Evolutionary conservation across 2,888 invertebrate genomes (phyloP).

Genomic region (Osmoderma eremita): DNA sequence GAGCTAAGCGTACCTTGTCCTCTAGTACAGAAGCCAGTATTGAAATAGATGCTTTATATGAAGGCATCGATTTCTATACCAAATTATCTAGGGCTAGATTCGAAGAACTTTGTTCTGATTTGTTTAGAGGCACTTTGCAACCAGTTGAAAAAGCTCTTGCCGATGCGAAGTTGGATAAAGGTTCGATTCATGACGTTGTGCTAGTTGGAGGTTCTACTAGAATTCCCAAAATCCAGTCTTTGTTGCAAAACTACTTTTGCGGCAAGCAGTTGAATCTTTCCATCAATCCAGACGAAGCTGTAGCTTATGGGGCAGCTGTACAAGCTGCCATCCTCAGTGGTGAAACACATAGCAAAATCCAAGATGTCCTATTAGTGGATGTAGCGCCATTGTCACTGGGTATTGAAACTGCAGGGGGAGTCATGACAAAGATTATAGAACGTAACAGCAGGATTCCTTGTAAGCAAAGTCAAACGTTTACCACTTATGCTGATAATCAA

Average conservation of each 20-base stretch:
- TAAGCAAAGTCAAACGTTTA: constrained; percentile 70
- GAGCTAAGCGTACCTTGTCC: constrained; percentile 80
- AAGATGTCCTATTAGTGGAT: constrained; percentile 77
- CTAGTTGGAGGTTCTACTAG: constrained; percentile 84
- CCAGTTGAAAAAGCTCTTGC: constrained; percentile 79
- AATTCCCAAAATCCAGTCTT: constrained; percentile 80
- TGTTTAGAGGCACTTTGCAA: constrained; percentile 75
- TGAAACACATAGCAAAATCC: constrained; percentile 74
- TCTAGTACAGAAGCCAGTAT: constrained; percentile 80
- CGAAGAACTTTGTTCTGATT: constrained; percentile 78
- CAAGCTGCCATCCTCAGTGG: constrained; percentile 59
- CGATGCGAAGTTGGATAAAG: constrained; percentile 82
- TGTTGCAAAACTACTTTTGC: constrained; percentile 80
- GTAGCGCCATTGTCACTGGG: constrained; percentile 77
- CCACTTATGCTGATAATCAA: constrained; percentile 76
- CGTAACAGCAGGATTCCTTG: constrained; percentile 68
- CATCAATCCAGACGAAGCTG: constrained; percentile 61
- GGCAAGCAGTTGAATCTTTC: constrained; percentile 63
- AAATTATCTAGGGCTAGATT: constrained; percentile 79
- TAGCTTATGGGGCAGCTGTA: constrained; percentile 60
- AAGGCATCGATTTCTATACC: constrained; percentile 79
- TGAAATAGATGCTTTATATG: constrained; percentile 79
- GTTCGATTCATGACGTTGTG: constrained; percentile 80
- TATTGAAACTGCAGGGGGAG: constrained; percentile 84
- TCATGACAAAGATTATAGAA: constrained; percentile 75